Evolutionary conservation across 2,888 invertebrate species (phyloP), one percentile per base, ranked within the genome.

Genomic region (Sympetrum striolatum): DNA sequence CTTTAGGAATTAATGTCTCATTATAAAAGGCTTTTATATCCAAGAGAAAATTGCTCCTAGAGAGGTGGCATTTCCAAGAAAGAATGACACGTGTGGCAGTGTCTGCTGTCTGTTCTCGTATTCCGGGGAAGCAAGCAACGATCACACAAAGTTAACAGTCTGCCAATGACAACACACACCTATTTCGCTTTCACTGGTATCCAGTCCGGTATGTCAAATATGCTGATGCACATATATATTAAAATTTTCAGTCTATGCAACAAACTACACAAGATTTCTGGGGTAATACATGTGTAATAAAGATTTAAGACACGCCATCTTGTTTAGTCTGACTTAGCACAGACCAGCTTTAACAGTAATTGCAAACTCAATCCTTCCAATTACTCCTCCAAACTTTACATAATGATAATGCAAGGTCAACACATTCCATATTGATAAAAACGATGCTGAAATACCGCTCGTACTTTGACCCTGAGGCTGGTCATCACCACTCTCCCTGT

Each of bases 401-500:
- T 86, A 86, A 86, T 86, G 86, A 86, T 86, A 86, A 86, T 86
- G 37, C 60, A 86, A 86, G 86, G 86, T 86, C 86, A 86, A 86
- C 37, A 86, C 86, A 86, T 64, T 86, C 86, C 86, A 86, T 64
- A 86, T 86, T 60, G 86, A 86, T 86, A 86, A 86, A 86, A 86
- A 86, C 37, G 86, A 64, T 86, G 86, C 58, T 90, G 91, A 91
- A 91, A 91, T 91, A 91, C 91, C 91, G 90, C 90, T 91, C 93
- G 93, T 93, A 93, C 93, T 93, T 93, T 93, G 93, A 92, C 93
- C 93, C 92, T 93, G 93, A 92, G 93, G 93, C 92, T 93, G 93
- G 91, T 93, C 93, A 93, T 93, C 93, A 92, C 93, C 93, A 92
- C 93, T 93, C 92, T 93, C 93, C 92, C 93, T 93, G 93, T 93